phyloP scores from a whole-genome alignment of 2,888 invertebrate species.

The Tridacna crocea region DNA sequence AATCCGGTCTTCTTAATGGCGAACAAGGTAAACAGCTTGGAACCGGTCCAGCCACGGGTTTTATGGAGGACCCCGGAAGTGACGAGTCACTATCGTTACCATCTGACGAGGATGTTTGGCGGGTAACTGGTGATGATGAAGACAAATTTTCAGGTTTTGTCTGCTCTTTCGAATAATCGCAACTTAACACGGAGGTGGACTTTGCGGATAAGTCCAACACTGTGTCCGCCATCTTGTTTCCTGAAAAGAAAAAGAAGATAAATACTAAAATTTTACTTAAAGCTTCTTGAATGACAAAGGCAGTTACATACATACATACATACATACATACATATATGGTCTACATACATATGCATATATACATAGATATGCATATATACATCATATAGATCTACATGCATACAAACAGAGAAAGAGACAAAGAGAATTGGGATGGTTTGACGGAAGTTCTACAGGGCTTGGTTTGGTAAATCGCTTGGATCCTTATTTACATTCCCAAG shows the following conservation, averaged over 20 bases:
- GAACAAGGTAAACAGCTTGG: slow-evolving; percentile 44
- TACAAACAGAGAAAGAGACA: too few relatives aligned
- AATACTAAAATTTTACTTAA: neutral
- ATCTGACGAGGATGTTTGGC: slow-evolving; percentile 50
- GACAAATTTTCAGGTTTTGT: slow-evolving; percentile 59
- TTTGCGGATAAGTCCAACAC: slow-evolving; percentile 70
- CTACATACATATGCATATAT: too few relatives aligned
- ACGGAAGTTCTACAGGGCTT: too few relatives aligned
- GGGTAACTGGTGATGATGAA: slow-evolving; percentile 45
- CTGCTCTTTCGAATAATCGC: slow-evolving; percentile 22
- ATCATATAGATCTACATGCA: too few relatives aligned
- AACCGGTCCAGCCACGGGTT: slow-evolving; percentile 56
- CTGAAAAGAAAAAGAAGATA: slow-evolving; percentile 22
- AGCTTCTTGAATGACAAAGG: too few relatives aligned
- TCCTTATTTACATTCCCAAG: too few relatives aligned
- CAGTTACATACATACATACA: too few relatives aligned
- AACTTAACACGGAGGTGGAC: slow-evolving; percentile 42
- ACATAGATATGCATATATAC: too few relatives aligned
- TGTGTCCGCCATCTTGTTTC: slow-evolving; percentile 65
- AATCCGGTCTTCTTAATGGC: slow-evolving; percentile 44
- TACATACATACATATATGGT: too few relatives aligned
- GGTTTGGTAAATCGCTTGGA: too few relatives aligned
- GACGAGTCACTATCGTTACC: slow-evolving; percentile 63
- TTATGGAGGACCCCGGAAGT: slow-evolving; percentile 42
- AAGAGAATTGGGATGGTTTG: too few relatives aligned